Conservation (phyloP, 2,888 invertebrate species). For the Aphidius colemani region DNA sequence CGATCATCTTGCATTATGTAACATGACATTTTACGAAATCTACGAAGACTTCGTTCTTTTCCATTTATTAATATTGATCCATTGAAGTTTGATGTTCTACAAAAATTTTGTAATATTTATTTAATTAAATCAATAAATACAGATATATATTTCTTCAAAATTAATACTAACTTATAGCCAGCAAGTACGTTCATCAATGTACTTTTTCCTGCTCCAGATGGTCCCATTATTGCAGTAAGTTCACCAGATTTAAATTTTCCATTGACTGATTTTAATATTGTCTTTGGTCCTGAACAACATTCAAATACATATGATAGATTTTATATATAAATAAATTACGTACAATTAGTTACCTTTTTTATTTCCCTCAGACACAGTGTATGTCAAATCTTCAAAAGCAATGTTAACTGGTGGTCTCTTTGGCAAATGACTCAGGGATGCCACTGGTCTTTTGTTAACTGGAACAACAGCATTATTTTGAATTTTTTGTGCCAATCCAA, state of each 20-base stretch:
- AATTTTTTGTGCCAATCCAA: slow-evolving; percentile 71
- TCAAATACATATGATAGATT: slow-evolving; percentile 13
- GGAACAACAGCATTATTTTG: slow-evolving; percentile 71
- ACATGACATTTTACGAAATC: slow-evolving; percentile 91
- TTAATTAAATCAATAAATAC: no score
- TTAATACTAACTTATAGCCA: slow-evolving; percentile 76
- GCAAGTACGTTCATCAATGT: slow-evolving; percentile 88
- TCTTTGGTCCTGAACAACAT: slow-evolving; percentile 70
- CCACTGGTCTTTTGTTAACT: slow-evolving; percentile 73
- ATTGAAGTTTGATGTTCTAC: slow-evolving; percentile 80
- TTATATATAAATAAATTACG: neutral
- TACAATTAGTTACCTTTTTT: slow-evolving; percentile 63
- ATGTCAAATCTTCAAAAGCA: slow-evolving; percentile 85
- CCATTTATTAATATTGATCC: slow-evolving; percentile 89
- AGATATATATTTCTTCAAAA: slow-evolving; percentile 5
- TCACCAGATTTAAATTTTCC: slow-evolving; percentile 91
- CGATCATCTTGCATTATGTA: slow-evolving; percentile 97
- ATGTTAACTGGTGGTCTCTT: slow-evolving; percentile 89
- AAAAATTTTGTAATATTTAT: slow-evolving; percentile 39
- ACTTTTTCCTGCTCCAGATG: slow-evolving; percentile 82
- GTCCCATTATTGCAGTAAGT: slow-evolving; percentile 94
- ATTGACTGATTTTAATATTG: slow-evolving; percentile 84
- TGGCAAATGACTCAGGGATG: slow-evolving; percentile 79
- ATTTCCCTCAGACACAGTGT: slow-evolving; percentile 85
- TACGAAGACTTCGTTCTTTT: slow-evolving; percentile 80